Evolutionary conservation across 2,797 vertebrate genomes (phyloP).

Genomic region (Anguilla pacifica): DNA sequence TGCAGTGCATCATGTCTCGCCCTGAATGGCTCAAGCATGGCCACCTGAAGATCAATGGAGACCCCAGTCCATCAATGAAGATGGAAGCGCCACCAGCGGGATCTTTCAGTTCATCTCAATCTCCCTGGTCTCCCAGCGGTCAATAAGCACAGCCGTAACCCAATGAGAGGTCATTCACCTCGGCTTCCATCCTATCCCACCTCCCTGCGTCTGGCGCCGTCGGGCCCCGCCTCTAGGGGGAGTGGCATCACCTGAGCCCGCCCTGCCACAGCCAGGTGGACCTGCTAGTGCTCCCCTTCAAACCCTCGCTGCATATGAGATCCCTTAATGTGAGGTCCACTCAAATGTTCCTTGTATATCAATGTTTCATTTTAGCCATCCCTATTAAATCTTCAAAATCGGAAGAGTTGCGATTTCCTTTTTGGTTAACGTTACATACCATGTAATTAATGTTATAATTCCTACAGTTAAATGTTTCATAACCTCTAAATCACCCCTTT

Average conservation of each 20-base stretch:
- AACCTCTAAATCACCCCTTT: neutral
- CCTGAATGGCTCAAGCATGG: neutral
- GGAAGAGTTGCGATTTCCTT: neutral
- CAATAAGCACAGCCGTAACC: neutral
- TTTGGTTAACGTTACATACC: neutral
- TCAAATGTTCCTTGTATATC: neutral
- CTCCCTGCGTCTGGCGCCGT: neutral
- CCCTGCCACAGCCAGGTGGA: neutral
- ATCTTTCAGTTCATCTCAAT: neutral
- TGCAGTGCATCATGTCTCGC: neutral
- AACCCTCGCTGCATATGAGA: no score
- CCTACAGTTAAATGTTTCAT: neutral
- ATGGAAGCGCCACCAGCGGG: neutral
- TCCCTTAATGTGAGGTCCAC: neutral
- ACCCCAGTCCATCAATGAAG: neutral
- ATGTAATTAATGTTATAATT: neutral
- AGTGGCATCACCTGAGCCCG: neutral
- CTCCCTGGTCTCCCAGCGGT: neutral
- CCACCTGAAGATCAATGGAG: neutral
- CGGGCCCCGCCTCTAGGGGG: neutral
- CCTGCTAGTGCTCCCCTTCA: no score
- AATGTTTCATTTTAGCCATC: neutral
- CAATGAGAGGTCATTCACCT: neutral
- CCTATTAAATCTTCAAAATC: neutral
- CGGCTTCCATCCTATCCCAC: neutral